Evolutionary conservation across 1,140 invertebrate species (phyloP).

Genomic region (Heliconius hewitsoni): DNA sequence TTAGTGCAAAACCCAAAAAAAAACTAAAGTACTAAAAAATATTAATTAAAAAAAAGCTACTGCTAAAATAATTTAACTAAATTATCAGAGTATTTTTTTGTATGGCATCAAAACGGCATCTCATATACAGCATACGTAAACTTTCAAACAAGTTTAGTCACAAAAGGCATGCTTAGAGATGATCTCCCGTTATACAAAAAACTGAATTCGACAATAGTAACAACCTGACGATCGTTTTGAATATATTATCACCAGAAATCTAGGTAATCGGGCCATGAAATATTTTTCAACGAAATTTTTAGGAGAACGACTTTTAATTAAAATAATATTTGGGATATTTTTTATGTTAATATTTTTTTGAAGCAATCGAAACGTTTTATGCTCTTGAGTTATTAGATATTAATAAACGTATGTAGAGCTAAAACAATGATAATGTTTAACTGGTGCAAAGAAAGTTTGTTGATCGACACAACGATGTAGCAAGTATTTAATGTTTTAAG

Average conservation of each 20-base stretch:
- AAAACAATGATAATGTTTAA: no score
- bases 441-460: no score
- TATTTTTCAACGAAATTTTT: background rate
- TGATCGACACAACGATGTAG: background rate
- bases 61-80: no score
- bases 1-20: no score
- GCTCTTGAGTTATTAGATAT: background rate
- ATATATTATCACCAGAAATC: slow-evolving; percentile 43
- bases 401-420: no score
- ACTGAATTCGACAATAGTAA: slow-evolving; percentile 59
- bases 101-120: no score
- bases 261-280: slow-evolving; percentile 46
- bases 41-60: no score
- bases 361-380: background rate
- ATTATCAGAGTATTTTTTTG: no score
- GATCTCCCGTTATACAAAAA: slow-evolving; percentile 64
- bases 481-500: background rate
- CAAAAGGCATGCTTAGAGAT: slow-evolving; percentile 39
- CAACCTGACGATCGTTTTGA: slow-evolving; percentile 22
- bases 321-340: background rate
- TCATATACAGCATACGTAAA: background rate
- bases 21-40: no score
- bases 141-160: slow-evolving; percentile 38
- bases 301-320: background rate
- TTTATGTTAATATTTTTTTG: background rate